Percentiles rank a stretch among this genome's conserved stretches.
These are phyloP conservation scores for Euzetes globulus DNA, from an alignment of 2,888 invertebrate species.

Conservation along the genomic window DNA sequence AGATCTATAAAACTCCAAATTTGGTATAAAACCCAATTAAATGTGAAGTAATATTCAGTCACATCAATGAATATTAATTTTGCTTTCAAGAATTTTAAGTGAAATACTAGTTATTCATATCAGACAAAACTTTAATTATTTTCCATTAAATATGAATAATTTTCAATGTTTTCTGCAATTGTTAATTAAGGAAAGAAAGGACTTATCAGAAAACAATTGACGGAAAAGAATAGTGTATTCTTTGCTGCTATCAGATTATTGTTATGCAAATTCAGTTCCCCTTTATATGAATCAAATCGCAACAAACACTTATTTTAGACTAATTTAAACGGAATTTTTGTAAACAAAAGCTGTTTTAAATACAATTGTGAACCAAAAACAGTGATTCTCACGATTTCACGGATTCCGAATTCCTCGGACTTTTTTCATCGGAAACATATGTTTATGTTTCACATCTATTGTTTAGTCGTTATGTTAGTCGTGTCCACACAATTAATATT, in stretches of 20 bases:
- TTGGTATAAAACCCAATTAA: too few species aligned
- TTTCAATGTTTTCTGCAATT: neutral
- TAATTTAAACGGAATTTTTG: neutral
- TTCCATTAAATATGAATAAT: neutral
- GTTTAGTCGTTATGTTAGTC: neutral
- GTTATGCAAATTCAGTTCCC: too few species aligned
- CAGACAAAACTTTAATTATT: too few species aligned
- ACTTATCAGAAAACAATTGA: too few species aligned
- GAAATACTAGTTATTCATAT: neutral
- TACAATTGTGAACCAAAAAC: neutral
- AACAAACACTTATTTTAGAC: neutral
- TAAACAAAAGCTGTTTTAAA: neutral
- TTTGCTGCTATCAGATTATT: too few species aligned
- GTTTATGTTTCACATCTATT: neutral
- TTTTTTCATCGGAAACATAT: neutral
- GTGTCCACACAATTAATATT: neutral
- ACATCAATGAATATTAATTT: neutral
- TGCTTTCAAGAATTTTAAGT: neutral
- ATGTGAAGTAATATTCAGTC: too few species aligned
- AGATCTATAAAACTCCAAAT: too few species aligned
- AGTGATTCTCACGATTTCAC: conserved; percentile 7
- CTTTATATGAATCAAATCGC: too few species aligned
- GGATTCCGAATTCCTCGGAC: neutral
- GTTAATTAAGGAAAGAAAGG: too few species aligned
- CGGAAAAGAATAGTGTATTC: too few species aligned